Conservation (phyloP, 2,888 invertebrate species). For the Drosophila mayaguana region DNA sequence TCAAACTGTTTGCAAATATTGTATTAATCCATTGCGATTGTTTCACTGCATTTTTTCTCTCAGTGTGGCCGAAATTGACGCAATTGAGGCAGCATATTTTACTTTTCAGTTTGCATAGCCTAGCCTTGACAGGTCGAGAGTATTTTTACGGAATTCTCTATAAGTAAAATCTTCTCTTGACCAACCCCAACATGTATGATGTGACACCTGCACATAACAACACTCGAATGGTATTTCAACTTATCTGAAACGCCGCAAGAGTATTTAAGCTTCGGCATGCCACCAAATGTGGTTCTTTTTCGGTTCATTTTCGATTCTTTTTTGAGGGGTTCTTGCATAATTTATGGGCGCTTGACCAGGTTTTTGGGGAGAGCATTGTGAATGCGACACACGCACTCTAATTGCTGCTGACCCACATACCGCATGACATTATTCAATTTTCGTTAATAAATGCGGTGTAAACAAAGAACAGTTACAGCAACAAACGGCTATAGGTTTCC, state of each 20-base stretch:
- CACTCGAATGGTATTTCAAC: background rate
- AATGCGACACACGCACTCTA: conserved; percentile 51
- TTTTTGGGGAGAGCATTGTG: conserved; percentile 17
- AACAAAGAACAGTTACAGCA: conserved; percentile 22
- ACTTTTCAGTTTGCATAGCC: background rate
- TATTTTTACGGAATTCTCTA: background rate
- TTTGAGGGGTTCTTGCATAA: conserved; percentile 51
- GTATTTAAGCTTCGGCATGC: background rate
- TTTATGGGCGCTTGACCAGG: conserved; percentile 49
- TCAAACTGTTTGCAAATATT: background rate
- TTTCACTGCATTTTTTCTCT: background rate
- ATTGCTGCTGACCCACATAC: conserved; percentile 63
- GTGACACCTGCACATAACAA: background rate
- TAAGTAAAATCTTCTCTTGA: background rate
- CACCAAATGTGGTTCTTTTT: background rate
- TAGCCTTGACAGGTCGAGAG: background rate
- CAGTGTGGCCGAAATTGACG: background rate
- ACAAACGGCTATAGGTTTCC: conserved; percentile 34
- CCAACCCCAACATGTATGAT: background rate
- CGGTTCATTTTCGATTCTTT: background rate
- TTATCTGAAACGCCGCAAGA: background rate
- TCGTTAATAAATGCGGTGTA: conserved; percentile 37
- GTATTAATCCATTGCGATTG: no score
- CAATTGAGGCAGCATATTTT: no score
- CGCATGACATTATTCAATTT: conserved; percentile 63